Base-by-base conservation (phyloP, 2,113 vertebrate species). In the Sinocyclocheilus anophthalmus region DNA sequence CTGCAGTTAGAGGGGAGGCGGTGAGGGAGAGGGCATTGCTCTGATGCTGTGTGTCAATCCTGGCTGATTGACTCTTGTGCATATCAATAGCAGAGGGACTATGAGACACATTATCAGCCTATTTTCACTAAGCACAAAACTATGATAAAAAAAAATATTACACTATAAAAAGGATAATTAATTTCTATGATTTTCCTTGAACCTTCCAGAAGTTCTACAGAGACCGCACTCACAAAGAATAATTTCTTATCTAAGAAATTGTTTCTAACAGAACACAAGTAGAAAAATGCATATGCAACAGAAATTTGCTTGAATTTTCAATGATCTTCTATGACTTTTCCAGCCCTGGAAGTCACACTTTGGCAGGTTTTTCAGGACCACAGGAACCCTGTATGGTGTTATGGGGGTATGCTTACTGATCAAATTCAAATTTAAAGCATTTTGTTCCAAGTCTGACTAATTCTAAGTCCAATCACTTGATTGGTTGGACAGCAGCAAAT, bases 11-110 rank as follows among this genome's bases (percentile, higher is more conserved):
- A 10, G 30, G 79, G 83, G 50, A 50, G 42, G 20, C 22, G 0
- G 85, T 39, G 76, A 77, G 85, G 48, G 39, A 82, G 70, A 70
- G 84, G 77, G 39, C 53, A 24, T 22, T 78, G 78, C 13, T 30
- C 24, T 84, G 59, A 78, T 76, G 76, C 33, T 81, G 57, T 14
- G 48, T 70, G 55, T 84, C 70, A 55, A 30, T 83, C 33, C 76
- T 50, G 39, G 11, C 18, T 81, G 30, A 33, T 33, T 39, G 18
- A 39, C 55, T 80, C 20, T 42, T 5, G 4, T 63, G 61, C 39
- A 67, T 24, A 61, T 65, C 78, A 81, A 81, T 26, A 59, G 48
- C 26, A 77, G 59, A 37, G 18, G 48, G 24, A 39, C 85, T 50
- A 70, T 7, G 72, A 24, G 39, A 22, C n/a, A 0, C 1, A 45